Conservation (phyloP, 2,888 invertebrate genomes). For the Busseola fusca region DNA sequence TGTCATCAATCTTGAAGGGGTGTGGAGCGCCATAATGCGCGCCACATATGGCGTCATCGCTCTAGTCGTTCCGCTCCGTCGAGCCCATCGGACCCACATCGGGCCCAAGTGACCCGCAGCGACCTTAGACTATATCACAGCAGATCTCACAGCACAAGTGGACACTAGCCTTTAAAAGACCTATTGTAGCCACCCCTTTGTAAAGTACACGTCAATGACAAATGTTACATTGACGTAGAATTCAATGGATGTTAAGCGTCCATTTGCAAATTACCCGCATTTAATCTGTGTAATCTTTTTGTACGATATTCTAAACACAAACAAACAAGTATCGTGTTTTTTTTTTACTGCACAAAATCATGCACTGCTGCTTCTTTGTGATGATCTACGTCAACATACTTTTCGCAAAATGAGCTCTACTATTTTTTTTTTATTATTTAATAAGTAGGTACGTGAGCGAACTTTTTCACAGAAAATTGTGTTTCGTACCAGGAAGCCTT, state of each 20-base stretch:
- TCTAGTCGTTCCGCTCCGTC: constrained; percentile 78
- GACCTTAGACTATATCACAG: constrained; percentile 76
- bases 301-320: constrained; percentile 31
- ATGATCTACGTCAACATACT: neutral
- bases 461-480: constrained; percentile 3
- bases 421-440: too few species aligned
- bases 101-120: constrained; percentile 77
- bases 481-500: constrained; percentile 11
- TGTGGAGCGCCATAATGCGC: constrained; percentile 82
- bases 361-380: neutral
- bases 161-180: constrained; percentile 70
- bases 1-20: constrained; percentile 87
- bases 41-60: constrained; percentile 84
- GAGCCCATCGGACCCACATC: constrained; percentile 72
- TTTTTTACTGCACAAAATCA: neutral
- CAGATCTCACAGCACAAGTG: constrained; percentile 80
- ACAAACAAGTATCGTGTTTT: constrained; percentile 42
- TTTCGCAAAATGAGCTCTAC: neutral
- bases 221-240: constrained; percentile 67
- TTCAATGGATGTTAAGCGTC: constrained; percentile 62
- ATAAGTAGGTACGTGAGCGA: neutral
- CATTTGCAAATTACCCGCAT: constrained; percentile 82
- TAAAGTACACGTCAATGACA: constrained; percentile 69
- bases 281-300: constrained; percentile 54
- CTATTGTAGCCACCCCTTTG: constrained; percentile 70